Conservation (phyloP, 2,113 vertebrate genomes). For the Myodes glareolus region DNA sequence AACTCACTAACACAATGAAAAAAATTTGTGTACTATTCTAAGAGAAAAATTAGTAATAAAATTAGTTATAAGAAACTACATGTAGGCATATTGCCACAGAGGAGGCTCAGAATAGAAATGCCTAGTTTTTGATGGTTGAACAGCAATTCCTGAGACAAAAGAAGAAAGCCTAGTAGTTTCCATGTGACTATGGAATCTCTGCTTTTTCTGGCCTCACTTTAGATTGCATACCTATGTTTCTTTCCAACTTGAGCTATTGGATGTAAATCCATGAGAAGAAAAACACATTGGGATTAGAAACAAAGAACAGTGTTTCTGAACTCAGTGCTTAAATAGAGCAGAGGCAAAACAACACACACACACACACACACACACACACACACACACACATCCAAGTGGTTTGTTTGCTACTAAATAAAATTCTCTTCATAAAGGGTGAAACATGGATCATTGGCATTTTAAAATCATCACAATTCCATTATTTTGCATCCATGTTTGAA, state of each 20-base stretch:
- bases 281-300: not conserved
- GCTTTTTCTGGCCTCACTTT: not conserved
- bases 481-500: constrained; percentile 11
- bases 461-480: not conserved
- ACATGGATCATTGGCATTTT: not conserved
- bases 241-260: not conserved
- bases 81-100: not conserved
- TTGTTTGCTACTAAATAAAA: not conserved
- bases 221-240: not conserved
- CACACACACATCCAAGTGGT: not conserved
- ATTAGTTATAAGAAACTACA: not conserved
- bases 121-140: not conserved
- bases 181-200: not conserved
- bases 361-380: not conserved
- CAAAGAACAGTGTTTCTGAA: not conserved
- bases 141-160: not conserved
- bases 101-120: not conserved
- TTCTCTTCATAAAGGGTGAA: constrained; percentile 7
- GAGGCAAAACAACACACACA: not conserved
- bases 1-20: not conserved
- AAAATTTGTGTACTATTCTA: not conserved
- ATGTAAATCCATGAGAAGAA: not conserved
- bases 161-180: not conserved
- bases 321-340: not conserved
- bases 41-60: constrained; percentile 10